These are phyloP conservation scores for Bovichtus diacanthus DNA, from an alignment of 2,797 vertebrate genomes.

Conservation along the genomic window DNA sequence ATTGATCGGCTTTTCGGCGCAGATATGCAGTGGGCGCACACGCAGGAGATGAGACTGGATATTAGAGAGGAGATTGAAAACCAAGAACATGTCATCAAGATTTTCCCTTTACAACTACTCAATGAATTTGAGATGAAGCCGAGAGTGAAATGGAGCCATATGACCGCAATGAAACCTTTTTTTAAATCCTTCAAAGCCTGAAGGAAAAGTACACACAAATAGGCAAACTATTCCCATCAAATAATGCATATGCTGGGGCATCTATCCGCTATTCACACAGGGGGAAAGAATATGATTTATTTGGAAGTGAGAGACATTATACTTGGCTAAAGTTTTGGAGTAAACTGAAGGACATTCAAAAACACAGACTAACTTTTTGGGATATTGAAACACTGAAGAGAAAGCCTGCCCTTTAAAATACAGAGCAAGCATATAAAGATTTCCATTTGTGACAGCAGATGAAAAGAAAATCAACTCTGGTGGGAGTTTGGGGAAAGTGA, in stretches of 20 bases:
- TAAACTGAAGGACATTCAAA: neutral
- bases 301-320: neutral
- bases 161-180: constrained; percentile 11
- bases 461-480: constrained; percentile 52
- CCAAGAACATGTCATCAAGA: constrained; percentile 62
- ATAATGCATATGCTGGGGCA: constrained; percentile 2
- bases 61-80: constrained; percentile 69
- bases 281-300: neutral
- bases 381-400: neutral
- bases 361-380: neutral
- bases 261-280: neutral
- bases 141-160: constrained; percentile 34
- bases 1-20: constrained; percentile 47
- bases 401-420: constrained; percentile 31
- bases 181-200: constrained; percentile 21
- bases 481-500: constrained; percentile 59
- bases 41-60: constrained; percentile 51
- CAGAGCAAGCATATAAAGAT: constrained; percentile 50
- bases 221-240: neutral
- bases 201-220: constrained; percentile 17
- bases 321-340: neutral
- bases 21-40: constrained; percentile 7
- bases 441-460: constrained; percentile 61
- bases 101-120: constrained; percentile 44
- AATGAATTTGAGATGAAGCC: constrained; percentile 64